Evolutionary conservation across 2,113 vertebrate genomes (phyloP).

Genomic region (Tenrec ecaudatus): DNA sequence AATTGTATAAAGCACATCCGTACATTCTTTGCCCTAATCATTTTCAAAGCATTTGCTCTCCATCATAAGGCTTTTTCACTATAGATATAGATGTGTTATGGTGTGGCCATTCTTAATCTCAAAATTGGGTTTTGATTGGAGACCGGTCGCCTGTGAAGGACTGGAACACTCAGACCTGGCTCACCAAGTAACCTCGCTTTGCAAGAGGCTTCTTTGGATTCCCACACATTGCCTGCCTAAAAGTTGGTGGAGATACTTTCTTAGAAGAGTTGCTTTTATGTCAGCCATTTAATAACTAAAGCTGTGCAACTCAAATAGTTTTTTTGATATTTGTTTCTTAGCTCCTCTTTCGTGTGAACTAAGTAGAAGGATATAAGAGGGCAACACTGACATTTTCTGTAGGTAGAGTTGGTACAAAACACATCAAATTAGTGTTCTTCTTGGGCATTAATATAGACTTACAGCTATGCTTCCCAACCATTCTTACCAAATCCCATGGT

Average conservation of each 20-base stretch:
- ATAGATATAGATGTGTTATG: background rate
- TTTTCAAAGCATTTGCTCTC: too few species aligned
- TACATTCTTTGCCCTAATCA: too few species aligned
- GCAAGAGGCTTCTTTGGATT: background rate
- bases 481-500: background rate
- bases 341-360: background rate
- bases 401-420: background rate
- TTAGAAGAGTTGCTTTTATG: constrained; percentile 15
- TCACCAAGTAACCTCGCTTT: background rate
- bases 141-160: background rate
- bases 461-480: background rate
- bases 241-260: background rate
- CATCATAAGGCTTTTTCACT: background rate
- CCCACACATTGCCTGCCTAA: background rate
- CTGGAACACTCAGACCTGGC: background rate
- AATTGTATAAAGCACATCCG: too few species aligned
- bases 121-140: constrained; percentile 46
- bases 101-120: background rate
- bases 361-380: background rate
- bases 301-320: background rate
- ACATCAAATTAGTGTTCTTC: background rate
- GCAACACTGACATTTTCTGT: background rate
- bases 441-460: background rate
- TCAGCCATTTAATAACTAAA: background rate
- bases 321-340: background rate